Conservation (phyloP, 2,797 vertebrate genomes). For the Potorous gilbertii region DNA sequence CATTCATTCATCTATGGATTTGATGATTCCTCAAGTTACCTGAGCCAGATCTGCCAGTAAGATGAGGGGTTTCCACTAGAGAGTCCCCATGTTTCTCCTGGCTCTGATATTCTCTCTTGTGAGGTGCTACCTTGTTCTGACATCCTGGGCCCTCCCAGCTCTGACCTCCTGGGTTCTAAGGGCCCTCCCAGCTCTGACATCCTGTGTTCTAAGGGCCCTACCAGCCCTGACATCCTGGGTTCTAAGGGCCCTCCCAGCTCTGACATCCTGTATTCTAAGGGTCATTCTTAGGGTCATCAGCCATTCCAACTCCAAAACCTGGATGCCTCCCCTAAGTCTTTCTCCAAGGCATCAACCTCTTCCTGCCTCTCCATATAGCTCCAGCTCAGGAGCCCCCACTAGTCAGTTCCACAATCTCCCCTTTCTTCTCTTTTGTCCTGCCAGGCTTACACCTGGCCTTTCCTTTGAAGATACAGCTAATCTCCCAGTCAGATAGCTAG, state of each 20-base stretch:
- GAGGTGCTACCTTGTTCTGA: too few relatives aligned
- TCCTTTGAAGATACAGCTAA: not conserved
- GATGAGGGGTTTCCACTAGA: not conserved
- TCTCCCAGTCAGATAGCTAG: not conserved
- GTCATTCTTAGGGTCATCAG: not conserved
- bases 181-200: not conserved
- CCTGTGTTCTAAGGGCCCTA: not conserved
- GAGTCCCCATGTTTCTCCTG: not conserved
- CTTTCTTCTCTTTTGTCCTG: not conserved
- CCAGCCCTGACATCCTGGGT: not conserved
- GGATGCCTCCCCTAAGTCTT: not conserved
- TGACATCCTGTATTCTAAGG: not conserved
- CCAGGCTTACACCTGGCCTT: not conserved
- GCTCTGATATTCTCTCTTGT: not conserved
- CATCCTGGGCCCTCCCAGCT: not conserved
- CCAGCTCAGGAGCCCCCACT: not conserved
- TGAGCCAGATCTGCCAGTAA: not conserved
- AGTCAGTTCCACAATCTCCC: not conserved
- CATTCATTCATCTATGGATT: not conserved
- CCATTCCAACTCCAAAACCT: not conserved
- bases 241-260: not conserved
- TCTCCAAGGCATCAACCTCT: not conserved
- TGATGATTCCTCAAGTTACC: not conserved
- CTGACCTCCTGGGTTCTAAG: not conserved
- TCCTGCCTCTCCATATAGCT: not conserved